These are phyloP conservation scores for Numida meleagris DNA, from an alignment of 2,113 vertebrate genomes.

Conservation along the genomic window DNA sequence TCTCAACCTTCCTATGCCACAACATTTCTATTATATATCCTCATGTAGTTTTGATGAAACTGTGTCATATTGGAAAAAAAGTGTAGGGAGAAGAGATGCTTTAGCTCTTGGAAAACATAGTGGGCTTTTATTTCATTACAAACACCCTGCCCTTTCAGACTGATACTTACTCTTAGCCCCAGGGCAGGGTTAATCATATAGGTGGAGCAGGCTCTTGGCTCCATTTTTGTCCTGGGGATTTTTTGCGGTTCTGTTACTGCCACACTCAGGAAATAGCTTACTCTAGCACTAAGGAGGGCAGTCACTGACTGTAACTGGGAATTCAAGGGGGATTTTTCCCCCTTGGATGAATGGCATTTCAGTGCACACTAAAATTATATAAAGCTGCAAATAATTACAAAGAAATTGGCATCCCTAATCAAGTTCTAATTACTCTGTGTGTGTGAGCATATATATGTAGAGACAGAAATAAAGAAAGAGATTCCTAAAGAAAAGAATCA, in stretches of 20 bases:
- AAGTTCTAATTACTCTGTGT: neutral
- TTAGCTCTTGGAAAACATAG: neutral
- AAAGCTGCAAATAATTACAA: neutral
- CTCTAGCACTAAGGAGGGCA: neutral
- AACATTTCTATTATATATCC: fast-evolving
- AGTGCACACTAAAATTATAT: neutral
- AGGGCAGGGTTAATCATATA: neutral
- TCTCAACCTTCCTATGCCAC: fast-evolving
- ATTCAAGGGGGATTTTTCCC: slow-evolving; percentile 41
- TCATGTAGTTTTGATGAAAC: neutral
- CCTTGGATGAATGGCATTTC: neutral
- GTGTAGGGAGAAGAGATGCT: neutral
- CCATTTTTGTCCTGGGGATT: slow-evolving; percentile 3
- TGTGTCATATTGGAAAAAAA: neutral
- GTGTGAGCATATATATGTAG: too few species aligned
- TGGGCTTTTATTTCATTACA: neutral
- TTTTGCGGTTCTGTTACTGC: neutral
- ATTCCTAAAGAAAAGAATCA: neutral
- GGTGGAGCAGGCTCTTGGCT: neutral
- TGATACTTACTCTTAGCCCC: neutral
- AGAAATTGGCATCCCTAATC: neutral
- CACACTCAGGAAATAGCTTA: neutral
- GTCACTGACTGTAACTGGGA: neutral
- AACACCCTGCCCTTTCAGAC: neutral
- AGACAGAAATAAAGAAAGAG: neutral